Base-by-base conservation (phyloP, 1,140 invertebrate genomes). In the Aphelenchoides besseyi region DNA sequence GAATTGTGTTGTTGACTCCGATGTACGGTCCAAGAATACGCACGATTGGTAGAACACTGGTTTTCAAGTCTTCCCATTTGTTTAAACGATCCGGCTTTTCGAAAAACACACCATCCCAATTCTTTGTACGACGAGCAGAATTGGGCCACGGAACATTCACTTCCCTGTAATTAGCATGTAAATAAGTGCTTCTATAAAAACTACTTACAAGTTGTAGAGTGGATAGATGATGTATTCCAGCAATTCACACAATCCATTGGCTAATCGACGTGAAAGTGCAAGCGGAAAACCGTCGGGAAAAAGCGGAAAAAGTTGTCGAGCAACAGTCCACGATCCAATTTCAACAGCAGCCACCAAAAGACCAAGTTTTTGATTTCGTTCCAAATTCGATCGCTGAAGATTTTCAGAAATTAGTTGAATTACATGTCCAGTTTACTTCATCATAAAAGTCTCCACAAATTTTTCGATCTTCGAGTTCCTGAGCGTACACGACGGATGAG, bases 271-370 rank as follows among this genome's bases (percentile, higher is more conserved):
- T 80, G 64, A 74, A n/a, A 68, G 36, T 53, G 75, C 75, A 55
- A 91, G 88, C 9, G 91, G 88, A 84, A 89, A 91, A 84, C 90
- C 90, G 54, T 92, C 90, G 1, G 95, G 95, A 68, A 97, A 87
- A 66, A 90, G 88, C 69, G 90, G 89, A 26, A 93, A 90, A 37
- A 98, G 87, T 61, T 88, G 87, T 67, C 90, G 87, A 5, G 92
- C 93, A 80, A 91, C 91, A 9, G 90, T 88, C 94, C 94, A 97
- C 77, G 92, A 92, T 23, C 92, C 94, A 73, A 97, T 89, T 76
- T 90, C 89, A 2, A 97, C 84, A 2, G 97, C 85, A 0, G 93
- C 93, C 85, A 95, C 91, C 82, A 92, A 91, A 2, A 98, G 86
- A 41, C 92, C 91, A 78, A 97, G 89, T 85, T 98, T 97, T 86